Evolutionary conservation across 2,888 invertebrate genomes (phyloP), one percentile per base, ranked within the genome.

Genomic region (Synanthedon tipuliformis): DNA sequence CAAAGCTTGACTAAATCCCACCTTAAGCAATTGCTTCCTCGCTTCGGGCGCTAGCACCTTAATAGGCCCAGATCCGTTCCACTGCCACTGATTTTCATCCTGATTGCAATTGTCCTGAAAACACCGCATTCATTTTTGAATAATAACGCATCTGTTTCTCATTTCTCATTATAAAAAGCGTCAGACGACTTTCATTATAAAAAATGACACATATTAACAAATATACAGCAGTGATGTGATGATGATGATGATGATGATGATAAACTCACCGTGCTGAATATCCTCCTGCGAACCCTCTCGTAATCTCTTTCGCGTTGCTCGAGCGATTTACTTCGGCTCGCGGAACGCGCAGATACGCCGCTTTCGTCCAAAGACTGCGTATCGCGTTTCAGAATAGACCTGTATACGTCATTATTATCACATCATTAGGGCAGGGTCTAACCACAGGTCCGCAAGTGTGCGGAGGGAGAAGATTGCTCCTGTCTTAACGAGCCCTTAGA

Each of bases 231-330:
- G 4, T 4, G 5, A 23, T 23, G 23, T 5, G 23, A 23, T 23
- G 23, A 18, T 16, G 16, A 7, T 7, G 1, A 4, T 27, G 27
- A 27, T 27, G 27, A 27, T 27, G 27, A 34, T 34, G 34, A 10
- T 13, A 15, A 45, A 45, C 89, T 68, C 73, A 89, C 83, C 61
- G 80, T 66, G 59, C 90, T 93, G 74, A 97, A 97, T 85, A 97
- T 97, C 79, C 97, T 90, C 60, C 93, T 90, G 55, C 95, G 89
- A 51, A 92, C 95, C 69, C 94, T 91, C 73, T 95, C 94, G 75
- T 97, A 97, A 64, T 95, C 95, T 69, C 93, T 93, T 81, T 96
- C 95, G 34, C 97, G 89, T 79, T 97, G 97, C 77, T 98, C 97
- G 66, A 97, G 92, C 61, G 96, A 95, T 72, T 94, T 95, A 76